Evolutionary conservation across 2,113 vertebrate genomes (phyloP), one percentile per base, ranked within the genome.

Genomic region (Equus przewalskii): DNA sequence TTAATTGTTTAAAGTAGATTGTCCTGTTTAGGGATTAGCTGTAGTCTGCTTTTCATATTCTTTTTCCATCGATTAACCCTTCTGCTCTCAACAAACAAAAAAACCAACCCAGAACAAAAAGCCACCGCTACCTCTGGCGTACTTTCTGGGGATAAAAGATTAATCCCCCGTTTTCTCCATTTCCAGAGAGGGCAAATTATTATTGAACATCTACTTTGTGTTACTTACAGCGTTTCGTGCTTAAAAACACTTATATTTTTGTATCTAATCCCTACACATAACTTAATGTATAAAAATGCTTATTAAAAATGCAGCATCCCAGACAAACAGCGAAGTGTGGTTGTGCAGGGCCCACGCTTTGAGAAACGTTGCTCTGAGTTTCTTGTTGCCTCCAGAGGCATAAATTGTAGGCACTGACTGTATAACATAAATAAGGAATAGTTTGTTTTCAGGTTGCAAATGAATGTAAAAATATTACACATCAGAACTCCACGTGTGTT

Each of bases 161-260:
- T 70, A 96, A 78, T 64, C 28, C 1, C 14, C 2, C 14, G 28
- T 89, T 91, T 95, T 93, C 6, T 93, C 6, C 62, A n/a, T 91
- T 93, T 81, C 33, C 36, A 69, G 65, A 96, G 33, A 82, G 60
- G 26, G 30, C 13, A 90, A 13, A 33, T 18, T 91, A 9, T 89
- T 91, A 92, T 18, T 89, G 46, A 91, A 10, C n/a, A 73, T 93
- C 36, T 95, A 28, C 33, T 92, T 92, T 85, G 7, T 95, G 54
- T 86, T 97, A 51, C 64, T 96, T 86, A 56, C 3, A 69, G 73
- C 87, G n/a, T 95, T 95, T 96, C 28, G 70, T 89, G 46, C 67
- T 97, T 95, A 21, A 96, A 79, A 93, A 73, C 19, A n/a, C 62
- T 94, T 4, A 91, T 91, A 56, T 49, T 95, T 96, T 93, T 12